Conservation (phyloP, 2,113 vertebrate genomes). For the Mirza zaza region DNA sequence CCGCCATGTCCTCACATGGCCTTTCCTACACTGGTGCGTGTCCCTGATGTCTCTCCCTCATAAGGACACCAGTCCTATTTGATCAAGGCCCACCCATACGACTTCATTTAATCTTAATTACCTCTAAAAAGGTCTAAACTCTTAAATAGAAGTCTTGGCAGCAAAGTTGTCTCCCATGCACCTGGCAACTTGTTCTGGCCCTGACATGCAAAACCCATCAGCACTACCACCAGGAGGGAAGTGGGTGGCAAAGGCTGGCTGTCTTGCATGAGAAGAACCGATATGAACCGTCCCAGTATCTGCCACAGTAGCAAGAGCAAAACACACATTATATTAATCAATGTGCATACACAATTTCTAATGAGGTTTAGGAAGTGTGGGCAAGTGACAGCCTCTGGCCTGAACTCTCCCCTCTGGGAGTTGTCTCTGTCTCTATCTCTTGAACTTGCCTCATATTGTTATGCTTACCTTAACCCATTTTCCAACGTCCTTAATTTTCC, state of each 20-base stretch:
- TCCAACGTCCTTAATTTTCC: neutral
- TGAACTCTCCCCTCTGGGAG: neutral
- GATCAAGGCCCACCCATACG: neutral
- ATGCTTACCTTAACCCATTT: neutral
- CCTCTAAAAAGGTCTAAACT: neutral
- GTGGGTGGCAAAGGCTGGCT: neutral
- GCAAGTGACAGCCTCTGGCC: neutral
- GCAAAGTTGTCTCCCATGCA: neutral
- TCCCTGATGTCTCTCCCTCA: neutral
- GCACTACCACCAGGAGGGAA: neutral
- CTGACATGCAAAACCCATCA: neutral
- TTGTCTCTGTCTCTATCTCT: neutral
- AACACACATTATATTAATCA: neutral
- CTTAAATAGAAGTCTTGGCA: neutral
- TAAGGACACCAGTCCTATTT: neutral
- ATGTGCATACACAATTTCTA: neutral
- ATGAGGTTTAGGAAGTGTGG: neutral
- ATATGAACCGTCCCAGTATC: fast-evolving
- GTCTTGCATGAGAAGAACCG: neutral
- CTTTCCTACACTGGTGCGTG: neutral
- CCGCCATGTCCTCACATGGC: neutral
- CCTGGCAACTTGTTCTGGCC: neutral
- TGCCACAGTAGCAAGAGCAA: neutral
- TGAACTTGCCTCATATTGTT: neutral
- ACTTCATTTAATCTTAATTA: neutral